Percentiles rank a stretch among this genome's conserved stretches.
Conservation (phyloP, 1,140 invertebrate genomes). For the Odontomachus brunneus region DNA sequence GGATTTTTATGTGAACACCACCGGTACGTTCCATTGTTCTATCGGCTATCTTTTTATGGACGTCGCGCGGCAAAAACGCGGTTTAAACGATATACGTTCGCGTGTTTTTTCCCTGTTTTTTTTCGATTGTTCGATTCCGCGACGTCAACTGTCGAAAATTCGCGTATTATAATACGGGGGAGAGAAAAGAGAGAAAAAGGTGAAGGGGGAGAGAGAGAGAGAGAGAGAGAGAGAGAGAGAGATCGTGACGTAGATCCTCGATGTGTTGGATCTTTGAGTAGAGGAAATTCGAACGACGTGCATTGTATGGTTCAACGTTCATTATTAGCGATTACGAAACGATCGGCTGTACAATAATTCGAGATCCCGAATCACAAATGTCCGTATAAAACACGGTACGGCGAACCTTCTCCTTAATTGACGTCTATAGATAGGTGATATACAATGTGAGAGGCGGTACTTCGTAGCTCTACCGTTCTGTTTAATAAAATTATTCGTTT, state of each 20-base stretch:
- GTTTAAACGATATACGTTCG: conserved; percentile 29
- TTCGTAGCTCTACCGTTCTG: conserved; percentile 69
- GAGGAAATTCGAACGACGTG: conserved; percentile 47
- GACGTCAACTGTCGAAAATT: too few species aligned
- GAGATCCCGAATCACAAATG: conserved; percentile 62
- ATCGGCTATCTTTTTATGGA: conserved; percentile 15
- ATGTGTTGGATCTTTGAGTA: conserved; percentile 3
- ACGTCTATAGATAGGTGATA: conserved; percentile 70
- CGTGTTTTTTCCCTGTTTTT: background rate
- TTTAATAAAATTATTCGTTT: conserved; percentile 77
- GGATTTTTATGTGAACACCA: conserved; percentile 41
- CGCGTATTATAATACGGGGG: too few species aligned
- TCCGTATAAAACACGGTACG: conserved; percentile 69
- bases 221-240: background rate
- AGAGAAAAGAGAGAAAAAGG: background rate
- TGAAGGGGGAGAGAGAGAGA: too few species aligned
- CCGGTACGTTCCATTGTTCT: conserved; percentile 29
- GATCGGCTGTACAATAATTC: conserved; percentile 73
- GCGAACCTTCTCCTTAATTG: conserved; percentile 63
- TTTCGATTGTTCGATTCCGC: conserved; percentile 7
- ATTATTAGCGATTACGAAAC: conserved; percentile 74
- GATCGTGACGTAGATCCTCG: background rate
- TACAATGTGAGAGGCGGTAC: conserved; percentile 57
- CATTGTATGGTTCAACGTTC: conserved; percentile 70
- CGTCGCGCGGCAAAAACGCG: conserved; percentile 22